Evolutionary conservation across 2,888 invertebrate species (phyloP), one percentile per base, ranked within the genome.

Genomic region (Cremastinae sp.): DNA sequence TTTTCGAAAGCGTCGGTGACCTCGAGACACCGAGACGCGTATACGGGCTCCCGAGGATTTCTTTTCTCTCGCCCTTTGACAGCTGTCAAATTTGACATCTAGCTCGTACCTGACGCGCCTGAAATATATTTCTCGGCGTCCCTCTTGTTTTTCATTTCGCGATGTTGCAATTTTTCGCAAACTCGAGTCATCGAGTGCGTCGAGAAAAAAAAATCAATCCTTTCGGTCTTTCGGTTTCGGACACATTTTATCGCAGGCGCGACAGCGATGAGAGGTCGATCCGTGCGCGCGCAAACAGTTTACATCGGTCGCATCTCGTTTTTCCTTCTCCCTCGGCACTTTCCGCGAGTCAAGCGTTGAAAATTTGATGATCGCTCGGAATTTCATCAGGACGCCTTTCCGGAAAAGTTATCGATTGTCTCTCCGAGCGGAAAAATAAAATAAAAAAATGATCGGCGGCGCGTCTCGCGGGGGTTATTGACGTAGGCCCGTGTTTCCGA

Each of bases 171-270:
- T 28, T 3, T 28, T 28, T 28, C 28, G 28, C 28, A 5, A 34
- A 53, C 53, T 20, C 45, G 28, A 66, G 56, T 68, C 71, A 71
- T 71, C 51, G 62, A 58, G 43, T 43, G 49, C 38, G 43, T 66
- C 28, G 28, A 28, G 28, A 28, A 28, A 28, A 49, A 38, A 75
- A 75, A 75, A 75, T 75, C 72, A 75, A 75, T 75, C 62, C 34
- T 47, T 51, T 47, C 16, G 38, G 28, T 59, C 49, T 20, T 49
- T 59, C 38, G 18, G 43, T 16, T 38, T 51, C 38, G 12, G 41
- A 8, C 12, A 49, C 16, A 49, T 59, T 53, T 14, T 36, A 66
- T 69, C 69, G 59, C 51, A 58, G 49, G 58, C 56, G 66, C 56
- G 16, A 53, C n/a, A 28, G 28, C 28, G 28, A 28, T 28, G 28